A percentile compares a stretch with the other conserved stretches of the same genome.
phyloP scores from a whole-genome alignment of 2,797 vertebrate species.

The Hydrolagus colliei region DNA sequence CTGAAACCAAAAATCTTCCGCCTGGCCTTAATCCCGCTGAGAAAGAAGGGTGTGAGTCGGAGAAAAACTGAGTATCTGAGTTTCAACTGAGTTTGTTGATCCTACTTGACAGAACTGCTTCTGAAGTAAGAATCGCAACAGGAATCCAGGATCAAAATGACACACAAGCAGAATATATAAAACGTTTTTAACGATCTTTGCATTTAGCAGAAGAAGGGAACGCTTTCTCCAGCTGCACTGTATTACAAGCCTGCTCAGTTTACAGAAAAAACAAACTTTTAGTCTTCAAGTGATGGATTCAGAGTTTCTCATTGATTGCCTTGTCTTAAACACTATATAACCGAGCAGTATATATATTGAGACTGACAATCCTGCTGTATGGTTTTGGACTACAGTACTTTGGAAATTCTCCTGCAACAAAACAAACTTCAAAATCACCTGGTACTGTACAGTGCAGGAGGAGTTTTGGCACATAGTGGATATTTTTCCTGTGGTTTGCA shows the following conservation, averaged over 20 bases:
- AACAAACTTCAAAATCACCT: background rate
- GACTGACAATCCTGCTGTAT: background rate
- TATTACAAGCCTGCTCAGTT: background rate
- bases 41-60: conserved; percentile 35
- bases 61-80: background rate
- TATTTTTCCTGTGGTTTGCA: background rate
- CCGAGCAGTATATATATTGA: background rate
- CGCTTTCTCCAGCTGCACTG: background rate
- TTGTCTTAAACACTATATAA: background rate
- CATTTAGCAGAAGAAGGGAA: background rate
- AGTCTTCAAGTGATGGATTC: background rate
- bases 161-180: background rate
- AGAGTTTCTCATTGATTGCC: background rate
- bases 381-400: background rate
- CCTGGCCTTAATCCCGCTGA: conserved; percentile 36
- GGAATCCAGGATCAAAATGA: background rate
- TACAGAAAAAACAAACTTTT: conserved; percentile 14
- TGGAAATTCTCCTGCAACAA: background rate
- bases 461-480: background rate
- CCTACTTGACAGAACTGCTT: background rate
- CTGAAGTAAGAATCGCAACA: background rate
- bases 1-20: conserved; percentile 66
- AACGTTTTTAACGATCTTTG: background rate
- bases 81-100: background rate
- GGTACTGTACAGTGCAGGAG: too few species aligned